Conservation (phyloP, 1,140 invertebrate genomes). For the Cyphomyrmex costatus region DNA sequence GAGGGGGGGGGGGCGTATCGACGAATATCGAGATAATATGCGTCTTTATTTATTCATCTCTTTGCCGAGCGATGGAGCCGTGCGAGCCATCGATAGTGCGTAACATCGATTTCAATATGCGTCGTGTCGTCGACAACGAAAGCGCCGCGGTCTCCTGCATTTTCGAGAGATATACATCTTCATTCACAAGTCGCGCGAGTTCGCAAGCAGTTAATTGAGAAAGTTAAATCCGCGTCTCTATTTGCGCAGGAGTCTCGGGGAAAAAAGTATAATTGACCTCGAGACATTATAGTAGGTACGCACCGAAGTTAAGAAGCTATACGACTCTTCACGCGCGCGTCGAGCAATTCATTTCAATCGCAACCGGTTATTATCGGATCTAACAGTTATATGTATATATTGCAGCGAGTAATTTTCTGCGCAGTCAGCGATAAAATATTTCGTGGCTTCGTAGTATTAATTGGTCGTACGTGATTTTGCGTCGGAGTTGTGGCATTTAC, state of each 20-base stretch:
- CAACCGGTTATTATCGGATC: slow-evolving; percentile 32
- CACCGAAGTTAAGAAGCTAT: not conserved
- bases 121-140: slow-evolving; percentile 47
- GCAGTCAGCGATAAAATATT: slow-evolving; percentile 6
- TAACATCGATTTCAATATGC: slow-evolving; percentile 48
- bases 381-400: not conserved
- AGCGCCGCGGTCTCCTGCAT: no score
- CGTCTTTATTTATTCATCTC: slow-evolving; percentile 54
- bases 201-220: slow-evolving; percentile 56
- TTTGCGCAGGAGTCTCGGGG: not conserved
- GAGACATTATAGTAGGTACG: slow-evolving; percentile 45
- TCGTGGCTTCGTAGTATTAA: slow-evolving; percentile 6
- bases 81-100: slow-evolving; percentile 29
- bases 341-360: not conserved
- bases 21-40: slow-evolving; percentile 32
- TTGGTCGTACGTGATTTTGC: slow-evolving; percentile 6
- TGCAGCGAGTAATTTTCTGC: slow-evolving; percentile 38
- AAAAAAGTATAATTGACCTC: slow-evolving; percentile 61
- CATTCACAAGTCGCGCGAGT: slow-evolving; percentile 16
- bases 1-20: not conserved
- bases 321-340: not conserved
- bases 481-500: not conserved
- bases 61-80: slow-evolving; percentile 12
- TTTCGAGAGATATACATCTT: not conserved
- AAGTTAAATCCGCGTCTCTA: slow-evolving; percentile 51